Evolutionary conservation across 1,140 invertebrate species (phyloP), one percentile per base, ranked within the genome.

Genomic region (Arctopsyche grandis): DNA sequence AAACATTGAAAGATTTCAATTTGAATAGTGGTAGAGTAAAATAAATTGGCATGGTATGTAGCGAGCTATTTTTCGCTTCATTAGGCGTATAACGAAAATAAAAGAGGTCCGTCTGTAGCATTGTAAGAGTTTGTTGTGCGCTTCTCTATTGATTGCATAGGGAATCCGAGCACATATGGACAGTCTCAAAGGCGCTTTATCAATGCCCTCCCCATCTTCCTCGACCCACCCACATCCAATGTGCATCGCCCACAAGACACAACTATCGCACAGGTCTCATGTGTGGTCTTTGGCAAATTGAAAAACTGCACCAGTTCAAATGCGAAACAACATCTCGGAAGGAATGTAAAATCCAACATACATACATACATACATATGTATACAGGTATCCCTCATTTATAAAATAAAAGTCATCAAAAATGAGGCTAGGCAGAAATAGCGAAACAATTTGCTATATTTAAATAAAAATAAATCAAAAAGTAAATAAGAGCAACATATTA

Each of bases 151-250:
- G 80, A 81, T 81, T 81, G 80, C 80, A 78, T 79, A 66, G 80
- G 80, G 80, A 81, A 69, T 75, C 75, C 52, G 14, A 46, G 46
- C 80, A 69, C 66, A 81, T 79, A 81, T 81, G 80, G 80, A 77
- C 74, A 79, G 80, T 81, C 80, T 81, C 80, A 26, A 78, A 79
- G 78, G 80, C 80, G 78, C 60, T 81, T 81, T 81, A 81, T 81
- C 80, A 81, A 81, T 46, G 63, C 48, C 58, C 10, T 19, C 71
- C 21, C 71, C 21, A 29, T 66, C 29, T 21, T 58, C 21, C 46
- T 1, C 52, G 22, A 26, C 24, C 56, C n/a, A 60, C 9, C 58
- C 24, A 26, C 22, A 24, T 66, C 19, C 24, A 66, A 12, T 16
- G 48, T 16, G 48, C 16, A 52, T 52, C 16, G 16, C 48, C 48